These are phyloP conservation scores for Pilophorus perplexus DNA, from an alignment of 2,888 invertebrate genomes.

Conservation along the genomic window DNA sequence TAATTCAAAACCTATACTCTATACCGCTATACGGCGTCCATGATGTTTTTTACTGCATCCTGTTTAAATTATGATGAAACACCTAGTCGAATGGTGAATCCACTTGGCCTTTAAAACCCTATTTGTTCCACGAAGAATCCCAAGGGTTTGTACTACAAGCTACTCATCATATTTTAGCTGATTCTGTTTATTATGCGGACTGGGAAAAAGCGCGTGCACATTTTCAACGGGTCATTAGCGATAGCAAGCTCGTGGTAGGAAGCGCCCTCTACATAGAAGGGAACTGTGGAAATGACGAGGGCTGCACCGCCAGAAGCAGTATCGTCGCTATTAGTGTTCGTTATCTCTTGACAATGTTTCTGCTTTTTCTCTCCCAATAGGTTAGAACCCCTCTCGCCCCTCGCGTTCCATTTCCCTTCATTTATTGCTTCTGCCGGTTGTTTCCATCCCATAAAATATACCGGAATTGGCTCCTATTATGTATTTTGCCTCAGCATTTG, in stretches of 20 bases:
- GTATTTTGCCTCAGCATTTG: no score
- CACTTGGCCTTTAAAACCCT: no score
- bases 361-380: neutral
- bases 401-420: neutral
- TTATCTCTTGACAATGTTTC: neutral
- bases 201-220: neutral
- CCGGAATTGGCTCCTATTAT: conserved; percentile 6
- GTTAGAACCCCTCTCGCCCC: neutral
- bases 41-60: no score
- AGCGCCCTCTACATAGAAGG: no score
- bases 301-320: neutral
- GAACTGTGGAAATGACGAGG: no score
- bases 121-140: no score
- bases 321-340: neutral
- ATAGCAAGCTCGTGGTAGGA: neutral
- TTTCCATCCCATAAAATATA: conserved; percentile 9
- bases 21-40: no score
- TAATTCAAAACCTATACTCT: no score
- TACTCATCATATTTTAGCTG: no score
- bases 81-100: no score
- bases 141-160: no score
- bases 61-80: no score
- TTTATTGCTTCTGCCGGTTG: conserved; percentile 17
- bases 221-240: neutral
- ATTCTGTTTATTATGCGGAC: neutral